Evolutionary conservation across 2,113 vertebrate genomes (phyloP).

Genomic region (Myrmecobius fasciatus): DNA sequence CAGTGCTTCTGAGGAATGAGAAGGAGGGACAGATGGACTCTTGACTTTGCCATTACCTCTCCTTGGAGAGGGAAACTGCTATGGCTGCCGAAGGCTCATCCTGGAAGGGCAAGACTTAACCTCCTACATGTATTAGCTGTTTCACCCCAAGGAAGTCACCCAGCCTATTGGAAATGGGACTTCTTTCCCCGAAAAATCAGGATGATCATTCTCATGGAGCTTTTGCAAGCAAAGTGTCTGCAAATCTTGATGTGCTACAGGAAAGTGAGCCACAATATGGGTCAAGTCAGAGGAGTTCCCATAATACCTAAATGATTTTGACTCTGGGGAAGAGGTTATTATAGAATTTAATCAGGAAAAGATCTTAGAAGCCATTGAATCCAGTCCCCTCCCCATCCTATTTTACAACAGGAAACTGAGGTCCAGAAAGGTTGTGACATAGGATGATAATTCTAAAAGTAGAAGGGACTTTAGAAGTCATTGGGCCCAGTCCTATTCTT

Average conservation of each 20-base stretch:
- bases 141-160: too few species aligned
- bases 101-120: background rate
- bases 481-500: background rate
- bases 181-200: background rate
- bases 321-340: too few species aligned
- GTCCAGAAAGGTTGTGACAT: background rate
- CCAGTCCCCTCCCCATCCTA: background rate
- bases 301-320: background rate
- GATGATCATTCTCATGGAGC: background rate
- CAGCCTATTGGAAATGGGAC: too few species aligned
- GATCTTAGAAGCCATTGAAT: background rate
- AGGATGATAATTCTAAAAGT: too few species aligned
- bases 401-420: background rate
- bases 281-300: background rate
- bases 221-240: background rate
- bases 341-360: background rate
- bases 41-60: background rate
- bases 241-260: background rate
- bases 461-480: background rate
- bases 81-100: background rate
- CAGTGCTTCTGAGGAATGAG: constrained; percentile 77
- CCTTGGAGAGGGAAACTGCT: background rate
- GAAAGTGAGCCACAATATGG: background rate
- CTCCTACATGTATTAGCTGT: background rate
- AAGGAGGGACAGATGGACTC: background rate